Evolutionary conservation across 1,140 invertebrate species (phyloP).

Genomic region (Drosophila ercepeae): DNA sequence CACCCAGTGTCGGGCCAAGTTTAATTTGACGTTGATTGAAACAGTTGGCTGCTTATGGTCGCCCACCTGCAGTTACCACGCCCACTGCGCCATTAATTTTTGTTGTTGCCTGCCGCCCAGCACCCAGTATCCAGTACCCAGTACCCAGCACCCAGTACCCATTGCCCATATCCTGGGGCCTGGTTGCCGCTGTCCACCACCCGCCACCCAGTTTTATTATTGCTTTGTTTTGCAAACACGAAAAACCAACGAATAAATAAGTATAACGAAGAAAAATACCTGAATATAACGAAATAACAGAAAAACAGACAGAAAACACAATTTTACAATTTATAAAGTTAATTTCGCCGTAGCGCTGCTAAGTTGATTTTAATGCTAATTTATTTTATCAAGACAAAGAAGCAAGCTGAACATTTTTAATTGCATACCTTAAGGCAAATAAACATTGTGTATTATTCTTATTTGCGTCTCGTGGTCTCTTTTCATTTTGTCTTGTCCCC

Average conservation of each 20-base stretch:
- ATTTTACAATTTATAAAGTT: slow-evolving; percentile 69
- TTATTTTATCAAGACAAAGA: slow-evolving; percentile 56
- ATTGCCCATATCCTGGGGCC: background rate
- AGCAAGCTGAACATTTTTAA: slow-evolving; percentile 60
- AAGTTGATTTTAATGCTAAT: slow-evolving; percentile 74
- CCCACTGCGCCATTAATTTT: slow-evolving; percentile 34
- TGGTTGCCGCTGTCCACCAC: background rate
- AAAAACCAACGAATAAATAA: slow-evolving; percentile 51
- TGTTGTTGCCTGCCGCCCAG: slow-evolving; percentile 1
- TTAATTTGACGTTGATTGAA: slow-evolving; percentile 82
- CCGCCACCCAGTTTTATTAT: slow-evolving; percentile 16
- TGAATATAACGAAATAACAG: slow-evolving; percentile 25
- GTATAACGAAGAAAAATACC: slow-evolving; percentile 43
- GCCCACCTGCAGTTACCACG: slow-evolving; percentile 36
- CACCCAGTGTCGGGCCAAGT: slow-evolving; percentile 37
- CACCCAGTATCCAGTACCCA: background rate
- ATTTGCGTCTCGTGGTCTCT: slow-evolving; percentile 35
- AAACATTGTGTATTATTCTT: slow-evolving; percentile 65
- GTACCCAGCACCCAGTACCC: background rate
- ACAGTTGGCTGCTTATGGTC: slow-evolving; percentile 54
- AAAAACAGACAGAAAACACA: slow-evolving; percentile 45
- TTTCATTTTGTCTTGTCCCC: slow-evolving; percentile 66
- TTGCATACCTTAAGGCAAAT: slow-evolving; percentile 61
- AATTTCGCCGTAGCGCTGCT: slow-evolving; percentile 51
- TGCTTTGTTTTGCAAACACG: slow-evolving; percentile 30